Base-by-base conservation (phyloP, 2,888 invertebrate genomes). In the Gastracanthus pulcherrimus region DNA sequence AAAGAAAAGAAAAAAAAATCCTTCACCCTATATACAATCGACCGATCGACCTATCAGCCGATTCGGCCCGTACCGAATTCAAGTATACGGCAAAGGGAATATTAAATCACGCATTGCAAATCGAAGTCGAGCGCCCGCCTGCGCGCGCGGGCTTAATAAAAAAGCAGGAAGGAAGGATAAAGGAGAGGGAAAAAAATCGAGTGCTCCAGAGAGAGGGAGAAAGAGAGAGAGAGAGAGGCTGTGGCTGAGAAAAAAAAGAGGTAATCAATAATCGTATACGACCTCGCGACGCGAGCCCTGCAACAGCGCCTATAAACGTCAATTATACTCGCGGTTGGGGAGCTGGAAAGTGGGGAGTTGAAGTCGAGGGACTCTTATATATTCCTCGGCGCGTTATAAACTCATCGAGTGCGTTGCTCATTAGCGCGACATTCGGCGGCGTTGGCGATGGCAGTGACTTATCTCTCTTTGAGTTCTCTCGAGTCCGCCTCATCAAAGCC, bases 91-190 rank as follows among this genome's bases (percentile, higher is more conserved):
- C 16, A 34, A n/a, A 31, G 1, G 29, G 11, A 55, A 76, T 74
- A 69, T 69, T 76, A 41, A 76, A 69, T 69, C 34, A 60, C 58
- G 45, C 76, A 45, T 69, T 69, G 19, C 58, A 41, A 58, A 41
- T 51, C 34, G 34, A 23, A 48, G 34, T n/a, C n/a, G n/a, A n/a
- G n/a, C n/a, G n/a, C n/a, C 23, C 9, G 6, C 3, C 23, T 19
- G 13, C 51, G 62, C 23, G 51, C n/a, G n/a, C n/a, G 16, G 7
- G 23, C 36, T 75, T 74, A 23, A 31, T 48, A 58, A 74, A 66
- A 19, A 19, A n/a, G n/a, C n/a, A n/a, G 26, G 3, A 26, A 74
- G 38, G 13, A 60, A 31, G 23, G 38, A n/a, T 9, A 67, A 60
- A 31, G 31, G n/a, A 19, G 11, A 66, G 26, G 62, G 34, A 36